Evolutionary conservation across 2,113 vertebrate genomes (phyloP).

Genomic region (Xenopus laevis): DNA sequence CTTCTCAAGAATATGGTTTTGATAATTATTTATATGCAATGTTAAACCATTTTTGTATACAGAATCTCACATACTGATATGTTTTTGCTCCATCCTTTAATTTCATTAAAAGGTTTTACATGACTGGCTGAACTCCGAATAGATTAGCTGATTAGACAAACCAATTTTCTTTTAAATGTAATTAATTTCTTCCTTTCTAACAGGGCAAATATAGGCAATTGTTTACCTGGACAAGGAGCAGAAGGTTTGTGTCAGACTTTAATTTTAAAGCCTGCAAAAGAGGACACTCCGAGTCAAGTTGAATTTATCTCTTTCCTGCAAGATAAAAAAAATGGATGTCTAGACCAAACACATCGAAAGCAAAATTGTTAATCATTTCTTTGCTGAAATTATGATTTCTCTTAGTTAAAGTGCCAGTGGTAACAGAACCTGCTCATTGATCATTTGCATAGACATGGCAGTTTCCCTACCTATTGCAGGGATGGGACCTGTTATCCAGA

Average conservation of each 20-base stretch:
- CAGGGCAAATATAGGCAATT: neutral
- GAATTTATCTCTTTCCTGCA: slow-evolving; percentile 96
- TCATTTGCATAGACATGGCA: no score
- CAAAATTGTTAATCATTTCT: no score
- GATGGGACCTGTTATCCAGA: no score
- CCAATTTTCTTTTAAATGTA: slow-evolving; percentile 10
- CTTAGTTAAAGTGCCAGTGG: no score
- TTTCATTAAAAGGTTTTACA: neutral
- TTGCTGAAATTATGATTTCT: no score
- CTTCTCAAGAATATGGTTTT: no score
- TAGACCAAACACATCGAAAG: no score
- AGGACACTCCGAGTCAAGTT: slow-evolving; percentile 95
- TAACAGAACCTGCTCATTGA: no score
- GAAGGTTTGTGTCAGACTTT: slow-evolving; percentile 93
- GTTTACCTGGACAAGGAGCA: slow-evolving; percentile 92
- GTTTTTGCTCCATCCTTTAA: neutral
- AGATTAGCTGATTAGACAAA: slow-evolving; percentile 8
- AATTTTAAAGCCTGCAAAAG: slow-evolving; percentile 94
- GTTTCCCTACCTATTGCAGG: no score
- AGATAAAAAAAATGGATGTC: neutral
- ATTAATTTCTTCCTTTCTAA: neutral
- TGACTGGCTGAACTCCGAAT: neutral
- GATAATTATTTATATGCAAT: no score
- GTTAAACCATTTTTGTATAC: neutral
- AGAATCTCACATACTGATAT: neutral